Conservation (phyloP, 35 echinoderm and acorn worm genomes). For the Acanthaster planci region DNA sequence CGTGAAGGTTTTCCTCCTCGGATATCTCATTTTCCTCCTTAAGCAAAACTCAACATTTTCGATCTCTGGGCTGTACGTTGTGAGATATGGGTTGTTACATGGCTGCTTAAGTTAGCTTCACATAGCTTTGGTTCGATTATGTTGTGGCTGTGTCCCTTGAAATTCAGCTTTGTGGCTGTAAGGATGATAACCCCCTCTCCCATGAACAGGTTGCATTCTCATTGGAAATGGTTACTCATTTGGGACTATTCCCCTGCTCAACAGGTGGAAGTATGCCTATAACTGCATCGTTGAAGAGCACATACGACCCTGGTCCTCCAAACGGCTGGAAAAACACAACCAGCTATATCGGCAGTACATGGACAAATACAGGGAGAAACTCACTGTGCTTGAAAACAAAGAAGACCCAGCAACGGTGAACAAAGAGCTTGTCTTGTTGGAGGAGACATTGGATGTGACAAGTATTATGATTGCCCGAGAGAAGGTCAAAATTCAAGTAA, state of each 20-base stretch:
- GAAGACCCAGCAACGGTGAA: constrained; percentile 38
- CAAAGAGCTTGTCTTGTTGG: constrained; percentile 59
- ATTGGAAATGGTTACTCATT: not conserved
- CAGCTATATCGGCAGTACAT: constrained; percentile 69
- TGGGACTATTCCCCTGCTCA: no score
- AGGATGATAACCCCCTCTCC: no score
- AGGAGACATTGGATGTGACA: constrained; percentile 83
- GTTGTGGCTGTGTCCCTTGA: no score
- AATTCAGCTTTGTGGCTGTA: no score
- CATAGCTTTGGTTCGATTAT: no score
- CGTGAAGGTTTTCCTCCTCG: no score
- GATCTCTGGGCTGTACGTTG: no score
- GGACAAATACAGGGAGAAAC: constrained; percentile 79
- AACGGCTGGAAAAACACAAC: constrained; percentile 60
- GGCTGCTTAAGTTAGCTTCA: no score
- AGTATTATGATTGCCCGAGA: constrained; percentile 92
- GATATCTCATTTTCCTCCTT: no score
- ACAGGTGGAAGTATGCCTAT: constrained; percentile 92
- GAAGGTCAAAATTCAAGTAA: constrained; percentile 83
- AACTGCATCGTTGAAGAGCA: constrained; percentile 79
- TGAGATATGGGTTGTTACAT: no score
- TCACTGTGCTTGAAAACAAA: constrained; percentile 50
- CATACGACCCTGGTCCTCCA: constrained; percentile 80
- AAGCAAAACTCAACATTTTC: no score
- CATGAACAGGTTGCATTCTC: not conserved